These are phyloP conservation scores for Amiota mariae DNA, from an alignment of 2,888 invertebrate genomes.

Conservation along the genomic window DNA sequence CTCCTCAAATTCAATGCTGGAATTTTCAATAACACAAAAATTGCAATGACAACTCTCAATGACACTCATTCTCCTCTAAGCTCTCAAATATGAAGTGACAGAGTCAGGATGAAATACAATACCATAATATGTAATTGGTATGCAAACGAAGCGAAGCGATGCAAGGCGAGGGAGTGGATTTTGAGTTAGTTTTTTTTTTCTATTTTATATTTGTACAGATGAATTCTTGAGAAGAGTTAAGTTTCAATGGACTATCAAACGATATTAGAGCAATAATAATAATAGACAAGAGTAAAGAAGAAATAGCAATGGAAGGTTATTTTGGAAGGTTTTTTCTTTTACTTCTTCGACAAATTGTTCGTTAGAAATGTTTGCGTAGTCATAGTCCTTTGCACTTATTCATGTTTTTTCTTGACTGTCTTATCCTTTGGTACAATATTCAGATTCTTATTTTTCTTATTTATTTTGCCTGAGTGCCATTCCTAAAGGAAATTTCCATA, in stretches of 20 bases:
- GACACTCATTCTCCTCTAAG: neutral
- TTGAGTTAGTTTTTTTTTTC: neutral
- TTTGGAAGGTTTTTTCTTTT: neutral
- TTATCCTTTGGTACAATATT: neutral
- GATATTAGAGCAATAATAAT: neutral
- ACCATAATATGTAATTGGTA: slow-evolving; percentile 25
- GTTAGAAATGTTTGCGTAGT: slow-evolving; percentile 65
- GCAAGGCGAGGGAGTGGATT: neutral
- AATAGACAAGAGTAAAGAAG: no score
- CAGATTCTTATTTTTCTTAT: neutral
- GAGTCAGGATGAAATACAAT: neutral
- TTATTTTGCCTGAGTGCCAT: neutral
- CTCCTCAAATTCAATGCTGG: neutral
- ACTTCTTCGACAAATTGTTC: slow-evolving; percentile 54
- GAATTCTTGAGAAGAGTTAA: neutral
- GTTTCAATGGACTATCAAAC: no score
- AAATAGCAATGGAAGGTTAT: no score
- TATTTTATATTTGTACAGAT: neutral
- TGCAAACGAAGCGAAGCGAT: slow-evolving; percentile 35
- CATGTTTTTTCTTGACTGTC: no score
- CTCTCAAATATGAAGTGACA: slow-evolving; percentile 8
- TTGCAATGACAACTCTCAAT: slow-evolving; percentile 3
- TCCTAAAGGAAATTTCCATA: slow-evolving; percentile 3
- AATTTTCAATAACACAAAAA: slow-evolving; percentile 15
- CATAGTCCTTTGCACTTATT: no score